These are phyloP conservation scores for Pterois miles DNA, from an alignment of 2,797 vertebrate genomes.

Conservation along the genomic window DNA sequence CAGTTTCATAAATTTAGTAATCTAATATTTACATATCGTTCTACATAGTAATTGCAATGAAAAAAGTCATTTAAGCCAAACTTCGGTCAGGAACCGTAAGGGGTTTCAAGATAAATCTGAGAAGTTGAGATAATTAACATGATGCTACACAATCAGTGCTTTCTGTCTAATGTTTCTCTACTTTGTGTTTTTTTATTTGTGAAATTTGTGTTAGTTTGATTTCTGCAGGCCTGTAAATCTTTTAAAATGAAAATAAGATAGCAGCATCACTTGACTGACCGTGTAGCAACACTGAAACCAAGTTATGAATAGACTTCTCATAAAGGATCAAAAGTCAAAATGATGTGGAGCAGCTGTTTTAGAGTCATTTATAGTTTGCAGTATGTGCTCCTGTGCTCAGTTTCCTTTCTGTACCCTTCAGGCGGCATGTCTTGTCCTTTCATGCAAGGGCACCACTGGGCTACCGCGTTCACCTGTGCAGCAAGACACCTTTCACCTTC, in stretches of 20 bases:
- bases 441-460: constrained; percentile 78
- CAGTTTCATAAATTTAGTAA: background rate
- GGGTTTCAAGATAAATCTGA: background rate
- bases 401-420: constrained; percentile 54
- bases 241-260: background rate
- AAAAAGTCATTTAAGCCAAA: too few species aligned
- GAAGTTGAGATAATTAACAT: background rate
- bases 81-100: too few species aligned
- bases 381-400: background rate
- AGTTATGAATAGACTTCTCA: background rate
- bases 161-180: background rate
- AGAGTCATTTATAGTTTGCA: background rate
- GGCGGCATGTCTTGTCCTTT: constrained; percentile 88
- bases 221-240: background rate
- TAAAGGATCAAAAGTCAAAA: background rate
- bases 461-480: constrained; percentile 87
- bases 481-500: constrained; percentile 86
- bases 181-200: background rate
- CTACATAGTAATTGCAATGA: background rate
- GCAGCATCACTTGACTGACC: background rate
- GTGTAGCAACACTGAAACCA: background rate
- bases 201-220: background rate
- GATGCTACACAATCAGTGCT: background rate
- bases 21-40: background rate
- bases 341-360: background rate